Conservation (phyloP, 2,113 vertebrate genomes). For the Sturnira hondurensis region DNA sequence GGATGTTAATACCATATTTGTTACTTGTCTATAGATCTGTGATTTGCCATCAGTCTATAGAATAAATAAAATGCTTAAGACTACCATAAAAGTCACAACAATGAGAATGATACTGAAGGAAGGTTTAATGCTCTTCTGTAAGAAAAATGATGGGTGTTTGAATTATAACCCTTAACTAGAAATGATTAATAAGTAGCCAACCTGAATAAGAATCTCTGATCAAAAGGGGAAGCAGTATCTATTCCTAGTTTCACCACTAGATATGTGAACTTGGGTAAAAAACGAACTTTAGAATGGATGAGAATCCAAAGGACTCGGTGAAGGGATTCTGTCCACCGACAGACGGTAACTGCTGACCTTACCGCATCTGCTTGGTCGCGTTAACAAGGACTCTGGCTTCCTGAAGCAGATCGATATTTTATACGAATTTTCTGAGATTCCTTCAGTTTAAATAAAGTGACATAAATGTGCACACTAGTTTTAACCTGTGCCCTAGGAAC, state of each 20-base stretch:
- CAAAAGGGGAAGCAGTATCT: background rate
- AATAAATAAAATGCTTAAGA: background rate
- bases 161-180: background rate
- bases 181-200: background rate
- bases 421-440: background rate
- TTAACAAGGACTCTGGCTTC: background rate
- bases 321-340: background rate
- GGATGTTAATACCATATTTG: background rate
- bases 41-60: background rate
- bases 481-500: background rate
- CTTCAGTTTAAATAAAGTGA: background rate
- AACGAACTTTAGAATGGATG: background rate
- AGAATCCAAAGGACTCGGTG: background rate
- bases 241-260: background rate
- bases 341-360: background rate
- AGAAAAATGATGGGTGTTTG: background rate
- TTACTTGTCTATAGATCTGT: background rate
- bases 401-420: background rate
- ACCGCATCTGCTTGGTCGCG: background rate
- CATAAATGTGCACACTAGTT: background rate
- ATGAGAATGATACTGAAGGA: background rate
- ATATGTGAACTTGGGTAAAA: background rate
- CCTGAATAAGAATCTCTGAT: background rate
- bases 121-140: background rate
- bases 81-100: slow-evolving; percentile 33